phyloP scores from a whole-genome alignment of 92 coral and sea anemone species.

The Palythoa grandiflora region DNA sequence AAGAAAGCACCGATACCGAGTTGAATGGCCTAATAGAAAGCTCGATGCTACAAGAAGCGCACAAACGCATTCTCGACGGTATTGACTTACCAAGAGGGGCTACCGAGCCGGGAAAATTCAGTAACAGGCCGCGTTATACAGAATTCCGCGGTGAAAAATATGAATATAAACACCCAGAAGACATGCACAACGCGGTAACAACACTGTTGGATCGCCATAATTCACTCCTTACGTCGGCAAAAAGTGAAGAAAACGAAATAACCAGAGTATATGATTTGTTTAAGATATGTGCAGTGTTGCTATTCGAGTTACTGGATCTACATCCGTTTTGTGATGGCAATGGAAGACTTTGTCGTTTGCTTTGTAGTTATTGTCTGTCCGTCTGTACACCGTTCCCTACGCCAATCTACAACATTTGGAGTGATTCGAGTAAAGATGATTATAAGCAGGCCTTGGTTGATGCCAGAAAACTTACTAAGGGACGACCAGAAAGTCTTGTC shows the following conservation, averaged over 20 bases:
- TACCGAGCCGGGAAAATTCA: slow-evolving; percentile 64
- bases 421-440: slow-evolving; percentile 74
- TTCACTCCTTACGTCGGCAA: slow-evolving; percentile 29
- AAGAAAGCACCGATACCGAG: not conserved
- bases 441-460: slow-evolving; percentile 78
- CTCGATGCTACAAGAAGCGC: slow-evolving; percentile 28
- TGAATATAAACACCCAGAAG: slow-evolving; percentile 44
- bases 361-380: slow-evolving; percentile 80
- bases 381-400: slow-evolving; percentile 73
- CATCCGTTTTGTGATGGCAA: slow-evolving; percentile 96
- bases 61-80: slow-evolving; percentile 43
- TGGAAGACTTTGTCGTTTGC: slow-evolving; percentile 88
- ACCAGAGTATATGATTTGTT: slow-evolving; percentile 54
- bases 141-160: slow-evolving; percentile 49
- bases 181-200: slow-evolving; percentile 52
- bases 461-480: slow-evolving; percentile 64
- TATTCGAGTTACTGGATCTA: slow-evolving; percentile 9
- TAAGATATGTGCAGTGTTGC: slow-evolving; percentile 75
- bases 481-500: slow-evolving; percentile 73
- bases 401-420: slow-evolving; percentile 60
- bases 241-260: slow-evolving; percentile 13
- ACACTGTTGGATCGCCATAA: not conserved
- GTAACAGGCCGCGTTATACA: slow-evolving; percentile 39
- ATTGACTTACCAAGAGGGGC: not conserved
- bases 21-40: slow-evolving; percentile 32